Conservation (phyloP, 2,113 vertebrate genomes). For the Proterorhinus semilunaris region DNA sequence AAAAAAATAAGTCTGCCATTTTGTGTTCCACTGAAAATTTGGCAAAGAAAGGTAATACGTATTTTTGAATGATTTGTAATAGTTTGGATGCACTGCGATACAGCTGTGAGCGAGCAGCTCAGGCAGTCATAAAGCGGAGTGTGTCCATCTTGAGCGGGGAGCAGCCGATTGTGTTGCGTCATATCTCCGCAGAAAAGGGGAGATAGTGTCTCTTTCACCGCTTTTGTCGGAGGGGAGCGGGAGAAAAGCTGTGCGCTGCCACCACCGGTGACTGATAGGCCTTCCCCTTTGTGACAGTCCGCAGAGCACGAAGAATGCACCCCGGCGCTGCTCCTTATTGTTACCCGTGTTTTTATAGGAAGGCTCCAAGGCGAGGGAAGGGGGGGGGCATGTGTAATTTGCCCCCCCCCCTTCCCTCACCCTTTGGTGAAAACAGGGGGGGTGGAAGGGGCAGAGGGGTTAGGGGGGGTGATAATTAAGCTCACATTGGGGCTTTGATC, state of each 20-base stretch:
- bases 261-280: slow-evolving; percentile 64
- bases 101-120: neutral
- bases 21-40: no score
- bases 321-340: slow-evolving; percentile 50
- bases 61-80: no score
- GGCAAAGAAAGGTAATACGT: no score
- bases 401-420: slow-evolving; percentile 31
- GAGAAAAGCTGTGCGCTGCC: slow-evolving; percentile 65
- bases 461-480: slow-evolving; percentile 70
- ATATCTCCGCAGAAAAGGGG: slow-evolving; percentile 50
- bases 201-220: slow-evolving; percentile 50
- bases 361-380: slow-evolving; percentile 23
- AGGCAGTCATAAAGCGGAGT: slow-evolving; percentile 24
- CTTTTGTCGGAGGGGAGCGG: slow-evolving; percentile 47
- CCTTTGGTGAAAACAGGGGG: slow-evolving; percentile 30
- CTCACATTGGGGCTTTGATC: slow-evolving; percentile 79
- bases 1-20: no score
- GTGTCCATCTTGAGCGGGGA: slow-evolving; percentile 38
- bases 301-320: slow-evolving; percentile 37
- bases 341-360: slow-evolving; percentile 73
- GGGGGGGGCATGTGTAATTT: slow-evolving; percentile 63
- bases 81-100: no score
- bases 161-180: slow-evolving; percentile 47
- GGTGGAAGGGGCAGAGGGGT: neutral
- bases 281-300: slow-evolving; percentile 51